Evolutionary conservation across 2,888 invertebrate species (phyloP), one percentile per base, ranked within the genome.

Genomic region (Helobdella robusta): DNA sequence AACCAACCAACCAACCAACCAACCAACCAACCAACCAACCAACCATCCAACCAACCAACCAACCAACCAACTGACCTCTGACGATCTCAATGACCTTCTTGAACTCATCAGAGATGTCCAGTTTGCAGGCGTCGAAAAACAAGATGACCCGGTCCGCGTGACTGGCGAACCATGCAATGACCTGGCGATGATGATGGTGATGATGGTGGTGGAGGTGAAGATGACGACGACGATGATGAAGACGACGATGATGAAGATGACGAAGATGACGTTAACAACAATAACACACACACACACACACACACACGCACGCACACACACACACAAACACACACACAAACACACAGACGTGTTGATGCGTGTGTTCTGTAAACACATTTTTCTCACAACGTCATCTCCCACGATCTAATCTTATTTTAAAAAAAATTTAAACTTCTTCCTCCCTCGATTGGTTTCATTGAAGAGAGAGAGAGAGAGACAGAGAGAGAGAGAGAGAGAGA

Each of bases 71-170:
- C 36, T 2, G 23, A 61, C 61, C 61, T 61, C 61, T 61, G 61
- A 61, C 61, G n/a, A 61, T 61, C n/a, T 61, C 61, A n/a, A 61
- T 44, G 25, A 61, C 46, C 18, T 61, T 61, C 61, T 61, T 61
- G 23, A 61, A 15, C 46, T 61, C 61, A 25, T 61, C 61, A 1
- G 61, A 61, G 2, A 61, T 61, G 61, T 61, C 61, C 44, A 61
- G 44, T 23, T 61, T 61, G 44, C 61, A 61, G 46, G 61, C 61
- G 28, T 61, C 61, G 30, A 61, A 44, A 30, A 61, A 61, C 3
- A 61, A 30, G 18, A 61, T 61, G 61, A 61, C 46, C 30, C 61
- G n/a, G 46, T 61, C 61, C 4, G 61, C 61, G 44, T 61, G 61
- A 46, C 32, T 61, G 44, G 61, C 61, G 40, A 61, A 61, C 61